These are phyloP conservation scores for Incurvaria masculella DNA, from an alignment of 2,888 invertebrate genomes.

Conservation along the genomic window DNA sequence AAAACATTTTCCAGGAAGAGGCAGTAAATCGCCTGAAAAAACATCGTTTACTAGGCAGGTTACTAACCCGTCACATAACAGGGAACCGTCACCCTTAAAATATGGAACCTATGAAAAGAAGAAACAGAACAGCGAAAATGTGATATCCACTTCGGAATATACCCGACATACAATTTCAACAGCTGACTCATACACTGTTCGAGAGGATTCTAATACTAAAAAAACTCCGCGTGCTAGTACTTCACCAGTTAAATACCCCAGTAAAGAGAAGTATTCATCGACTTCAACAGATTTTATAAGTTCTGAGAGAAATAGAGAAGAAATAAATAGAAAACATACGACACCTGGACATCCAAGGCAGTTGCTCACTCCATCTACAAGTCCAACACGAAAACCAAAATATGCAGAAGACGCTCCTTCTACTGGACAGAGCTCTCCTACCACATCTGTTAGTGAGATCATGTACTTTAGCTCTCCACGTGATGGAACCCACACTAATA, in stretches of 20 bases:
- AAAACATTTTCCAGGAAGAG: neutral
- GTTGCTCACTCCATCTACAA: constrained; percentile 47
- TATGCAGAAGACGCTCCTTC: constrained; percentile 31
- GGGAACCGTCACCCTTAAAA: constrained; percentile 23
- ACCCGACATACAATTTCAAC: constrained; percentile 15
- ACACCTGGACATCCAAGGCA: constrained; percentile 34
- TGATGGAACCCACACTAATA: constrained; percentile 25
- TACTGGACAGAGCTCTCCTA: constrained; percentile 51
- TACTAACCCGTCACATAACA: too few relatives aligned
- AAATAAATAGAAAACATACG: constrained; percentile 26
- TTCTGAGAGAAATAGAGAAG: constrained; percentile 31
- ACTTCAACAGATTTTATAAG: constrained; percentile 32
- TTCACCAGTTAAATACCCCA: constrained; percentile 16
- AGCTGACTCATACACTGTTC: constrained; percentile 17
- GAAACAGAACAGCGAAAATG: constrained; percentile 15
- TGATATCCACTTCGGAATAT: neutral
- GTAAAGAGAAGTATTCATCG: constrained; percentile 27
- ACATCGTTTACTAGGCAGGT: neutral
- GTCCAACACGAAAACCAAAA: constrained; percentile 45
- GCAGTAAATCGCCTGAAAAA: neutral
- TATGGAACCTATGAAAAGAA: constrained; percentile 25
- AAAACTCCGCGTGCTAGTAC: neutral
- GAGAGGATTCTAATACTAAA: constrained; percentile 25
- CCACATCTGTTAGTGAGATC: constrained; percentile 55
- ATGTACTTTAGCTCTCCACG: constrained; percentile 38